These are phyloP conservation scores for Geodia barretti DNA, from an alignment of 37 sponge, comb jelly and placozoan species.

Conservation along the genomic window DNA sequence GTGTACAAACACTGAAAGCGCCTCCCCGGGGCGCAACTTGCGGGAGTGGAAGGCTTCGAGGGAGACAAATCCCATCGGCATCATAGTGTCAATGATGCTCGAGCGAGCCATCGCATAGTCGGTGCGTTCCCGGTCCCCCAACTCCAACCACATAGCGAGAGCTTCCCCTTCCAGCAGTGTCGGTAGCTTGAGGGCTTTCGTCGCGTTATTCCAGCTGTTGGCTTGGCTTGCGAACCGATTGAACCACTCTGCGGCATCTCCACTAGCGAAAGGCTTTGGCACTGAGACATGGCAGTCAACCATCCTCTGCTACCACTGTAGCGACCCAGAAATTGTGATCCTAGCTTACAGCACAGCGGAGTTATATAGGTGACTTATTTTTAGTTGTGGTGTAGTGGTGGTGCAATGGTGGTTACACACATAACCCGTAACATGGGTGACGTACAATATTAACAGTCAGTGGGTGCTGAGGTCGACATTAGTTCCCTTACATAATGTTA, in stretches of 20 bases:
- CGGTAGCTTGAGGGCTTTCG: conserved; percentile 29
- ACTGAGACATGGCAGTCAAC: conserved; percentile 17
- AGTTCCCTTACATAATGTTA: no score
- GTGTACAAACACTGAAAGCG: conserved; percentile 53
- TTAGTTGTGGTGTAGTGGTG: no score
- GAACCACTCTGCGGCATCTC: conserved; percentile 36
- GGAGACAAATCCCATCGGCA: conserved; percentile 20
- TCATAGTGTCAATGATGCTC: neutral
- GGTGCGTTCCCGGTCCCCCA: conserved; percentile 11
- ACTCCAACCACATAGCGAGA: conserved; percentile 51
- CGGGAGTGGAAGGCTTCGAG: conserved; percentile 46
- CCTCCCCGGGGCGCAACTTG: conserved; percentile 27
- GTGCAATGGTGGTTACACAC: no score
- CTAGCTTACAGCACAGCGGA: no score
- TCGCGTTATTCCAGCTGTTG: conserved; percentile 33
- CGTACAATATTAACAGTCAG: no score
- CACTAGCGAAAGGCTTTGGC: conserved; percentile 27
- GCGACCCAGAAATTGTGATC: no score
- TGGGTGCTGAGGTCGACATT: no score
- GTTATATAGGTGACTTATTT: no score
- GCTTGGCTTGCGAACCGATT: conserved; percentile 20
- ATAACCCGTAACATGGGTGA: no score
- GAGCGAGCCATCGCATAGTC: conserved; percentile 7
- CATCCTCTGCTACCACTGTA: conserved; percentile 73
- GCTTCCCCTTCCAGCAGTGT: conserved; percentile 56